Conservation (phyloP, 2,797 vertebrate genomes). For the Periophthalmus magnuspinnatus region DNA sequence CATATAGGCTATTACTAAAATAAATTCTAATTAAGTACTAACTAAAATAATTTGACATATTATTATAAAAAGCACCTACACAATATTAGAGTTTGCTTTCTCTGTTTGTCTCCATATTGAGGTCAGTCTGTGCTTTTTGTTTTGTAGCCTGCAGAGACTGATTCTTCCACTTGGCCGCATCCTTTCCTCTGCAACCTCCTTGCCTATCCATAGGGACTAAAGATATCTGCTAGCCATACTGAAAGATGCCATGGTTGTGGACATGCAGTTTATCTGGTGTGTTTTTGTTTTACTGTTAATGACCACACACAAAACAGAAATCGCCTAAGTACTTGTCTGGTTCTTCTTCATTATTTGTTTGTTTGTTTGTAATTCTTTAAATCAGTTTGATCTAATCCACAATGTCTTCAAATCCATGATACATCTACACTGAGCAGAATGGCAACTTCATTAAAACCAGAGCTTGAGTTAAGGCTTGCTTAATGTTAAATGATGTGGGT, state of each 20-base stretch:
- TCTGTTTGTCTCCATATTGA: slow-evolving; percentile 46
- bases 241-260: slow-evolving; percentile 39
- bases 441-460: slow-evolving; percentile 1
- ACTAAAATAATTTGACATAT: too few species aligned
- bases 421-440: slow-evolving; percentile 1
- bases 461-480: slow-evolving; percentile 34
- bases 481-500: slow-evolving; percentile 24
- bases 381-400: neutral
- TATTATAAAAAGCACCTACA: too few species aligned
- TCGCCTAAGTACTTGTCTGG: too few species aligned
- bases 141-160: slow-evolving; percentile 55
- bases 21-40: too few species aligned
- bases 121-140: slow-evolving; percentile 62
- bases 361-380: neutral
- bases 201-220: slow-evolving; percentile 39
- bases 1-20: neutral
- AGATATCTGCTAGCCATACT: slow-evolving; percentile 33
- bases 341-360: neutral
- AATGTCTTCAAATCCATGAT: neutral
- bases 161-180: slow-evolving; percentile 55
- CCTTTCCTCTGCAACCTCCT: slow-evolving; percentile 26
- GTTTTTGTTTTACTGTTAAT: slow-evolving; percentile 2
- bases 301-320: neutral
- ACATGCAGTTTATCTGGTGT: slow-evolving; percentile 16
- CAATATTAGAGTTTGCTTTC: slow-evolving; percentile 11